Base-by-base conservation (phyloP, 2,888 invertebrate genomes). In the Hipparchia sbordonii region DNA sequence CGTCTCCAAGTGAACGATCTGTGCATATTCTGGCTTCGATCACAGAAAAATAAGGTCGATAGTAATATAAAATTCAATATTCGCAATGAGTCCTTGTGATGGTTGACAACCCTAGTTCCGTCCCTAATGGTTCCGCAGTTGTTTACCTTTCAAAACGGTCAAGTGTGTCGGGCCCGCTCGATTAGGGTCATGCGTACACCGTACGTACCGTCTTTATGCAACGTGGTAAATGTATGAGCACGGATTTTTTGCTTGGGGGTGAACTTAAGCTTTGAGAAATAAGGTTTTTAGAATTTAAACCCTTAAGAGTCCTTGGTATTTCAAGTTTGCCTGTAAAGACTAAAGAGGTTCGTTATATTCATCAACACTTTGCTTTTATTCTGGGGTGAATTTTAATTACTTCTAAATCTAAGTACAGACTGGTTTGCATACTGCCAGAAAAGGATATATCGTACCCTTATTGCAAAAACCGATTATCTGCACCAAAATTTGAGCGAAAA, bases 91-190 rank as follows among this genome's bases (percentile, higher is more conserved):
- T 59, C 33, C 60, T 52, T 48, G 13, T 10, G 9, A 52, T 52
- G 39, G 23, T 70, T 23, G 60, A 56, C 66, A 69, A 57, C 57
- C 71, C 60, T 52, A 65, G 46, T 51, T 46, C 9, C 45, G 59
- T 56, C 67, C 67, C 70, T 67, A 73, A 71, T 67, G 59, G 72
- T 72, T 56, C 54, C 63, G 70, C 70, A 63, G 72, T 74, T 75
- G 75, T 72, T 75, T 75, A 75, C 72, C 62, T 75, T 75, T 74
- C 72, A 75, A 75, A 74, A 70, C 74, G 75, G 74, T 75, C 75
- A 75, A 74, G 75, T 72, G 75, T 67, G 72, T 63, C 72, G 67
- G 67, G 70, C 70, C 70, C 70, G 70, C 67, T 72, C 72, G 75
- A 75, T 75, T 75, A 75, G 75, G 75, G 74, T 72, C 75, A 75